Evolutionary conservation across 2,113 vertebrate species (phyloP).

Genomic region (Pardalotus punctatus): DNA sequence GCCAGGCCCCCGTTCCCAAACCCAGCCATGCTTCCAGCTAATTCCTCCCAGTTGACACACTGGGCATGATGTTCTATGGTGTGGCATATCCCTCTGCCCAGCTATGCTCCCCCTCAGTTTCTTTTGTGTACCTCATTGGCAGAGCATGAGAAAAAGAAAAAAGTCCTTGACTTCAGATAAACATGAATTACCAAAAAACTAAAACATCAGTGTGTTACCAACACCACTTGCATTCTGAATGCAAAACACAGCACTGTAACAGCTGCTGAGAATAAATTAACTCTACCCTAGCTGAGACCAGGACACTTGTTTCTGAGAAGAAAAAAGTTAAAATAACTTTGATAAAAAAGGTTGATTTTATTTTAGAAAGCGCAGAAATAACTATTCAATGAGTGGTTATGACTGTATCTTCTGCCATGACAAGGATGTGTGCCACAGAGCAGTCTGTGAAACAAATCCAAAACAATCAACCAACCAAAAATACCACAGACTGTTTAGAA

Average conservation of each 20-base stretch:
- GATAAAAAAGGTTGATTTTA: not conserved
- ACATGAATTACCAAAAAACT: not conserved
- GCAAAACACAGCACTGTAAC: not conserved
- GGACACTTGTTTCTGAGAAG: not conserved
- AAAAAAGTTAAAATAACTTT: not conserved
- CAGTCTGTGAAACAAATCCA: not conserved
- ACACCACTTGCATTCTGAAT: not conserved
- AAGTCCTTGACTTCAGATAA: not conserved
- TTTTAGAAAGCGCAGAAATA: not conserved
- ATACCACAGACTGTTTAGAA: not conserved
- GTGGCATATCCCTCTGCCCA: not conserved
- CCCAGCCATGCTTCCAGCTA: fast-evolving
- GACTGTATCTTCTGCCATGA: not conserved
- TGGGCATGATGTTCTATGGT: not conserved
- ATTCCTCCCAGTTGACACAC: not conserved
- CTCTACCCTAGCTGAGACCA: not conserved
- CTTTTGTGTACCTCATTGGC: not conserved
- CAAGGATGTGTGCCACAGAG: not conserved
- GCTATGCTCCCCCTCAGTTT: not conserved
- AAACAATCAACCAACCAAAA: not conserved
- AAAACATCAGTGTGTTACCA: not conserved
- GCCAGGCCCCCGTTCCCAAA: not conserved
- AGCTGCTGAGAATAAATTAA: not conserved
- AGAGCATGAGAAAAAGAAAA: not conserved
- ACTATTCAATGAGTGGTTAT: not conserved